Base-by-base conservation (phyloP, 2,113 vertebrate species). In the Camarhynchus parvulus region DNA sequence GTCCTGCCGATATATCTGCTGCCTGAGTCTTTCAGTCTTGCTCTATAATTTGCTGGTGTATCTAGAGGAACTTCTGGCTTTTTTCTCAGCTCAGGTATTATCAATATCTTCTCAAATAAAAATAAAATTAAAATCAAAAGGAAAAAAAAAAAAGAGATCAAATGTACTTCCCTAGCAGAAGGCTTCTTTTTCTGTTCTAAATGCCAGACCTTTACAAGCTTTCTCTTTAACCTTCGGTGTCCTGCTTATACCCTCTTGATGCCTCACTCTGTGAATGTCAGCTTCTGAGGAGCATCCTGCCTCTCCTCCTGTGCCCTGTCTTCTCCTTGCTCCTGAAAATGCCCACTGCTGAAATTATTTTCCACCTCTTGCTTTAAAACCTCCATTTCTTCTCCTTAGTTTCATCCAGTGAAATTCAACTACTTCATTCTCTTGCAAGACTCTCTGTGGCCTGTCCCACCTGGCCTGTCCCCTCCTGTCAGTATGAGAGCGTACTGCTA, bases 301-400 rank as follows among this genome's bases (percentile, higher is more conserved):
- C 13, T 59, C 23, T 76, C 10, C 0, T 31, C n/a, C 3, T 14
- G 16, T 63, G 14, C 23, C 18, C 4, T 0, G 1, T 55, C 6
- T 46, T 90, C 27, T 83, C 30, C 30, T 72, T 86, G 62, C 9
- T 47, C 19, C 44, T 52, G 23, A 85, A 28, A 75, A 44, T 0
- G 4, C 30, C 21, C 21, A 44, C 16, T 33, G 24, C 13, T 61
- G 59, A 35, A 27, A 41, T 41, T 21, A 61, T 73, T 88, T 83
- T 90, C 33, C 24, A 47, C 6, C n/a, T 17, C 33, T 52, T 58
- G 12, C 4, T 90, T 92, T 72, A 55, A 75, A 39, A 12, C 5
- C 14, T 82, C 33, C 2, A 13, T 50, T 85, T 89, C 16, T 73
- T 62, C 53, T 78, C 28, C 28, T 74, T 35, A 52, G 16, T 58